These are phyloP conservation scores for Pterocles orientalis DNA, from an alignment of 2,113 vertebrate genomes.

Conservation along the genomic window DNA sequence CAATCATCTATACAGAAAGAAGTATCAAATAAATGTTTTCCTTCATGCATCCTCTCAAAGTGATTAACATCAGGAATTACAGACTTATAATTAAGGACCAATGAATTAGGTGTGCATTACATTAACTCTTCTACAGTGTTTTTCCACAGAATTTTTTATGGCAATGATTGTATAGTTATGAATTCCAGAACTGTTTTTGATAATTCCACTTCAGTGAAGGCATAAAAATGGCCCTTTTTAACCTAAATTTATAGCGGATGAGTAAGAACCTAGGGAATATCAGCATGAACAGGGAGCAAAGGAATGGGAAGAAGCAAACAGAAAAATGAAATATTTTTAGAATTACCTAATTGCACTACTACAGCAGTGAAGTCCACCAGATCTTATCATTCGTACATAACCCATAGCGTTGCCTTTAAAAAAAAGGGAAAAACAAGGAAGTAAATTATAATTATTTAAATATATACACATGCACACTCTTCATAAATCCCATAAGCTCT, in stretches of 20 bases:
- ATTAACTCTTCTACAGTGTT: not conserved
- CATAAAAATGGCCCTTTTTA: not conserved
- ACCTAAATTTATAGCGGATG: not conserved
- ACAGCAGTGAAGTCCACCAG: constrained; percentile 96
- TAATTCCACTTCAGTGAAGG: not conserved
- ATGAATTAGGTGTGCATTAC: not conserved
- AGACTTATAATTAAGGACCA: not conserved
- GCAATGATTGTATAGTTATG: not conserved
- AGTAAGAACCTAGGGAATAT: not conserved
- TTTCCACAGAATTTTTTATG: not conserved
- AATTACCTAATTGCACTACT: constrained; percentile 96
- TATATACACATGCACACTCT: not conserved
- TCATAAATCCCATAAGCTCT: not conserved
- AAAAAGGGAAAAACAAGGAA: not conserved
- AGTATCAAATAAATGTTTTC: not conserved
- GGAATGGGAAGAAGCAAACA: not conserved
- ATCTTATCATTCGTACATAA: constrained; percentile 97
- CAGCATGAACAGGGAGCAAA: not conserved
- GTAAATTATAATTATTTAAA: not conserved
- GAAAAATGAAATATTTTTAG: not conserved
- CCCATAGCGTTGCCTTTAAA: constrained; percentile 96
- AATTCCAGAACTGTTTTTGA: not conserved
- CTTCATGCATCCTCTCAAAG: not conserved
- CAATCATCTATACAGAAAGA: not conserved
- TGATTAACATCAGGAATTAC: not conserved